phyloP scores from a whole-genome alignment of 2,113 vertebrate genomes.

The Rhea pennata region DNA sequence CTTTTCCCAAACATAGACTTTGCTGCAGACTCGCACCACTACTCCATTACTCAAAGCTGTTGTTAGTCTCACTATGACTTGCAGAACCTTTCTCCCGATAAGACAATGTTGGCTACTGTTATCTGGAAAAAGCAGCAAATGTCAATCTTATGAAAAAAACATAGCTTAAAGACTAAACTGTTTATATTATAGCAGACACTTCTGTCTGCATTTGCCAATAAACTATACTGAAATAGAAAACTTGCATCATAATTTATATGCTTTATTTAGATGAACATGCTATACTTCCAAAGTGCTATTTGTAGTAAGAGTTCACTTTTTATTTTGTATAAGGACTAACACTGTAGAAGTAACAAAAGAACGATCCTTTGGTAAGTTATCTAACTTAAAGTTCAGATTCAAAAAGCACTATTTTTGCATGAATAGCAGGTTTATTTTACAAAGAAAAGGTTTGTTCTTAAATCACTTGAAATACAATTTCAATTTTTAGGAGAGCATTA shows the following conservation, averaged over 20 bases:
- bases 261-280: not conserved
- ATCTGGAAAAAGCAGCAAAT: conserved; percentile 41
- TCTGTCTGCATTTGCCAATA: not conserved
- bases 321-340: not conserved
- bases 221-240: not conserved
- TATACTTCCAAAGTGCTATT: not conserved
- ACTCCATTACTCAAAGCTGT: conserved; percentile 18
- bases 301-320: not conserved
- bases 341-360: not conserved
- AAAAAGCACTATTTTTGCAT: conserved; percentile 27
- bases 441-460: not conserved
- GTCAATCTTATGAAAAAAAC: not conserved
- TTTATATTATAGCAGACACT: not conserved
- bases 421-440: not conserved
- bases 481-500: conserved; percentile 21
- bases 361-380: not conserved
- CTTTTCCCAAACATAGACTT: not conserved
- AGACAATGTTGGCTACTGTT: conserved; percentile 12
- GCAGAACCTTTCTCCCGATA: not conserved
- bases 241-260: not conserved
- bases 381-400: conserved; percentile 21
- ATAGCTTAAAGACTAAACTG: conserved; percentile 24
- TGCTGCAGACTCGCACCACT: not conserved
- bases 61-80: conserved; percentile 11
- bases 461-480: conserved; percentile 19